A percentile compares a stretch with the other conserved stretches of the same genome.
Evolutionary conservation across 2,113 vertebrate genomes (phyloP).

Genomic region (Pygoscelis adeliae): DNA sequence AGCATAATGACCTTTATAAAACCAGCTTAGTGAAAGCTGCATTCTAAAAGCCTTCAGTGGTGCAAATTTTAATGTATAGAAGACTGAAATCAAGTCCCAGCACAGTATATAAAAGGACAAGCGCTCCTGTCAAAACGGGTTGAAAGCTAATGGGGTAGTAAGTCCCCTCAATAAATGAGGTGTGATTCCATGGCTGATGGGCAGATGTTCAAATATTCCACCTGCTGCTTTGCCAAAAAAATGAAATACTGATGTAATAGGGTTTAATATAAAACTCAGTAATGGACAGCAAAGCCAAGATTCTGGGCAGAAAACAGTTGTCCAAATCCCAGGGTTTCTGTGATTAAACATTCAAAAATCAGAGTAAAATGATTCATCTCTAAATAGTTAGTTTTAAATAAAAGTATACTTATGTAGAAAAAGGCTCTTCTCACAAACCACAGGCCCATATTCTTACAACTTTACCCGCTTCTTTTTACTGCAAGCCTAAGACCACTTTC

Average conservation of each 20-base stretch:
- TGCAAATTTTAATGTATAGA: background rate
- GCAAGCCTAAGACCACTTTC: background rate
- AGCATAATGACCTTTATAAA: background rate
- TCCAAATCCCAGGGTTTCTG: background rate
- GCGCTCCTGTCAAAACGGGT: background rate
- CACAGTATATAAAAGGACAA: background rate
- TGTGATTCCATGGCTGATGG: background rate
- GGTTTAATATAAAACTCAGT: background rate
- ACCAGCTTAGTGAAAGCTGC: background rate
- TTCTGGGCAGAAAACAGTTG: background rate
- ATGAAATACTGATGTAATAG: background rate
- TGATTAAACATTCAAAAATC: background rate
- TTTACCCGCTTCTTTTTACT: background rate
- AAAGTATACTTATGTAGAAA: background rate
- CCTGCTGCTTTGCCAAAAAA: background rate
- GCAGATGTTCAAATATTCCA: conserved; percentile 32
- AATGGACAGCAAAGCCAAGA: background rate
- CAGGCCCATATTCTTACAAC: background rate
- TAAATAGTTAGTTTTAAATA: background rate
- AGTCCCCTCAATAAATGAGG: conserved; percentile 24
- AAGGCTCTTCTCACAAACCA: background rate
- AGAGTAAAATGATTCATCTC: background rate
- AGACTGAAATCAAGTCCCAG: background rate
- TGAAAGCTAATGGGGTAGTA: background rate
- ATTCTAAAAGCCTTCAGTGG: background rate